phyloP scores from a whole-genome alignment of 2,888 invertebrate species.

The Xestia xanthographa region DNA sequence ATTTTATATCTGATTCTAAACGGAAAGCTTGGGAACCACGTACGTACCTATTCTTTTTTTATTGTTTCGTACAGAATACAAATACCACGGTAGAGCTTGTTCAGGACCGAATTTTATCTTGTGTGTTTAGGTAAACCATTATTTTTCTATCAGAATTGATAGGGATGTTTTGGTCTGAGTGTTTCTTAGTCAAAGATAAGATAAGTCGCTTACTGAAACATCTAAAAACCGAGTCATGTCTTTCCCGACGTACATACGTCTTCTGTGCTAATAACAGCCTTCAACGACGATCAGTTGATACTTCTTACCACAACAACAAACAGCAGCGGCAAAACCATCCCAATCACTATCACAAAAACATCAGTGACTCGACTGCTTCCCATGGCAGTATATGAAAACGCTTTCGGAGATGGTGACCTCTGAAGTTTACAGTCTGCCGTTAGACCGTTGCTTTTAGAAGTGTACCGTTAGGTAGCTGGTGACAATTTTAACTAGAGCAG shows the following conservation, averaged over 20 bases:
- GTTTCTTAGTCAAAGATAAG: background rate
- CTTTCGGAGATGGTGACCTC: too few species aligned
- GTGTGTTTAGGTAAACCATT: slow-evolving; percentile 6
- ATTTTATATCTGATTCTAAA: slow-evolving; percentile 43
- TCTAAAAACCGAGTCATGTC: background rate
- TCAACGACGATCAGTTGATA: background rate
- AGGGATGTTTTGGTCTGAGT: background rate
- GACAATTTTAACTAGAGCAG: background rate
- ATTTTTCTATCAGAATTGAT: background rate
- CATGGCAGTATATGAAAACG: background rate
- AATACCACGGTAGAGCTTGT: background rate
- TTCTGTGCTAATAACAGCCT: background rate
- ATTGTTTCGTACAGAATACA: slow-evolving; percentile 21
- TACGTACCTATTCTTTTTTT: slow-evolving; percentile 19
- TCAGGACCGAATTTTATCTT: background rate
- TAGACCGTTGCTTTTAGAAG: background rate
- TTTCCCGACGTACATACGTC: background rate
- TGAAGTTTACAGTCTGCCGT: background rate
- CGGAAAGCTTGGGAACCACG: slow-evolving; percentile 7
- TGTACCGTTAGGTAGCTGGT: background rate
- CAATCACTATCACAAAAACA: background rate
- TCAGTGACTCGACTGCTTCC: background rate
- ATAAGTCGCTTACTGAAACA: background rate
- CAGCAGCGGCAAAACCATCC: background rate
- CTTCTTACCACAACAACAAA: background rate